Percentiles rank a stretch among this genome's conserved stretches.
These are phyloP conservation scores for Saturnia japonica DNA, from an alignment of 2,888 invertebrate genomes.

Conservation along the genomic window DNA sequence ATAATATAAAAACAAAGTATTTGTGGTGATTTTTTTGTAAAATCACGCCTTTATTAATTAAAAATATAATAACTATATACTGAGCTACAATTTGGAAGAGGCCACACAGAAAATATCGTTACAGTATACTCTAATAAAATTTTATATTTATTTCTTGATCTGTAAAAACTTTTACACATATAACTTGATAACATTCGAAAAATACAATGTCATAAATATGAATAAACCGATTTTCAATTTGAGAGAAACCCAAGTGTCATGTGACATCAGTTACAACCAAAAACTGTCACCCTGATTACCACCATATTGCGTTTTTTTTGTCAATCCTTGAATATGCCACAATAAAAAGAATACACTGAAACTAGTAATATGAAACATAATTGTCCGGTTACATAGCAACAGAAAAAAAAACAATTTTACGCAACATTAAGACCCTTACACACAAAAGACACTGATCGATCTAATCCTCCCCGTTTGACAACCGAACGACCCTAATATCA, in stretches of 20 bases:
- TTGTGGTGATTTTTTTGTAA: too few species aligned
- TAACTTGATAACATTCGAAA: too few species aligned
- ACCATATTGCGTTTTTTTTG: not conserved
- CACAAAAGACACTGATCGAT: conserved; percentile 6
- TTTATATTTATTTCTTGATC: too few species aligned
- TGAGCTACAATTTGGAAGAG: too few species aligned
- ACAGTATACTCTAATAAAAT: too few species aligned
- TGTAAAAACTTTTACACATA: too few species aligned
- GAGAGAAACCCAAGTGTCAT: not conserved
- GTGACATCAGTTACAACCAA: not conserved
- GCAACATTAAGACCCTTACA: not conserved
- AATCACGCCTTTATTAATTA: too few species aligned
- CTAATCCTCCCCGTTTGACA: conserved; percentile 4
- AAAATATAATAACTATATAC: too few species aligned
- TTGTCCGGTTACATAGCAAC: not conserved
- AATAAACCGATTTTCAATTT: too few species aligned
- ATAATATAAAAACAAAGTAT: too few species aligned
- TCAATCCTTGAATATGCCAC: not conserved
- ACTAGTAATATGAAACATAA: conserved; percentile 8
- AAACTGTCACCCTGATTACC: not conserved
- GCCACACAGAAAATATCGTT: too few species aligned
- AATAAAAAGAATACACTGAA: not conserved
- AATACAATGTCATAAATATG: too few species aligned
- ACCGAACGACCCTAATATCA: not conserved
- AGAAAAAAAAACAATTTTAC: conserved; percentile 2